Conservation (phyloP, 2,888 invertebrate species). For the Vandiemenella viatica region DNA sequence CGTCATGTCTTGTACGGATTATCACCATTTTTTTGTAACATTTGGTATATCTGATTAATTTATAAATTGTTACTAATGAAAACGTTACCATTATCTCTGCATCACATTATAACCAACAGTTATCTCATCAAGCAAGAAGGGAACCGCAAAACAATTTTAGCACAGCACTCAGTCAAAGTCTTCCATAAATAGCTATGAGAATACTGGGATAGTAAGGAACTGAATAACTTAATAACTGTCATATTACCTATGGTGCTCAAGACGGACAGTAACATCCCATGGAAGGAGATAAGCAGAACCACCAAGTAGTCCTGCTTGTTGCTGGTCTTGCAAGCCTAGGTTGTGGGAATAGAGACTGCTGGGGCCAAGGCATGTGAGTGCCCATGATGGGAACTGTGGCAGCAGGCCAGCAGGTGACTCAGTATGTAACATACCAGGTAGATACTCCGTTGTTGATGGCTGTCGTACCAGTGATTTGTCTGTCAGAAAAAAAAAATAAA, state of each 20-base stretch:
- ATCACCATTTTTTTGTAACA: too few species aligned
- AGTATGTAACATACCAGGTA: constrained; percentile 79
- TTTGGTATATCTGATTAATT: too few species aligned
- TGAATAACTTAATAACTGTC: too few species aligned
- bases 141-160: too few species aligned
- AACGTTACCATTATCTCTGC: too few species aligned
- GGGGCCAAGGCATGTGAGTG: constrained; percentile 75
- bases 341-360: constrained; percentile 82
- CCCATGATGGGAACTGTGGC: constrained; percentile 84
- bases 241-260: constrained; percentile 28
- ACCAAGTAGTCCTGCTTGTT: constrained; percentile 77
- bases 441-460: constrained; percentile 76
- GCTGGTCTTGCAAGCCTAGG: constrained; percentile 64
- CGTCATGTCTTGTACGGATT: too few species aligned
- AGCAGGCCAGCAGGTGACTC: constrained; percentile 57
- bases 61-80: too few species aligned
- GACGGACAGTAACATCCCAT: constrained; percentile 70
- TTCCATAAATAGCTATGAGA: too few species aligned
- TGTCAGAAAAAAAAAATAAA: constrained; percentile 22
- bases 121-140: too few species aligned
- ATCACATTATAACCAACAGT: too few species aligned
- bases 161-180: too few species aligned
- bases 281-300: constrained; percentile 84
- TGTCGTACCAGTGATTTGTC: constrained; percentile 46
- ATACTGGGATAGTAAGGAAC: too few species aligned